phyloP scores from a whole-genome alignment of 2,888 invertebrate genomes.

The Drosophila vallismaia region DNA sequence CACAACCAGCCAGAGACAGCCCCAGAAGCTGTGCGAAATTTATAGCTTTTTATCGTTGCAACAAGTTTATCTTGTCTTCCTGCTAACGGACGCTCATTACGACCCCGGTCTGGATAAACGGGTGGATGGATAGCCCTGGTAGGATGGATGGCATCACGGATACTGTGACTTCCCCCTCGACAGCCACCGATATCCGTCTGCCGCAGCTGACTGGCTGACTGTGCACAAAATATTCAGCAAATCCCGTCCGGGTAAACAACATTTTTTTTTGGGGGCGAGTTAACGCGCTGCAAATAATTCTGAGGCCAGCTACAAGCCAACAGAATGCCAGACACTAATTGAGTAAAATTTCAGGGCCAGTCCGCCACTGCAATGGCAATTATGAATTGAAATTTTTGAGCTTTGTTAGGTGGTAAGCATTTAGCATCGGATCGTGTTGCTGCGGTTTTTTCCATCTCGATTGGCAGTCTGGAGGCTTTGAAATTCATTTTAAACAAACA shows the following conservation, averaged over 20 bases:
- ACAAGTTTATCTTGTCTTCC: constrained; percentile 74
- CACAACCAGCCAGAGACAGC: constrained; percentile 11
- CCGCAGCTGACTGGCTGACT: constrained; percentile 10
- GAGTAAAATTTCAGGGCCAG: background rate
- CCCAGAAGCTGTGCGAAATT: constrained; percentile 56
- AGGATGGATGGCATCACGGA: background rate
- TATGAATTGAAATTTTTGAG: constrained; percentile 7
- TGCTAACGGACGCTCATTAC: constrained; percentile 71
- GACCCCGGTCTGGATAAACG: constrained; percentile 32
- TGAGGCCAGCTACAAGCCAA: constrained; percentile 4
- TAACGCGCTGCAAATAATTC: constrained; percentile 19
- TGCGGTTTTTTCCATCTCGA: too few species aligned
- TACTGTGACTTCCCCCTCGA: constrained; percentile 9
- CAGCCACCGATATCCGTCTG: constrained; percentile 20
- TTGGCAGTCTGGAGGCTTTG: background rate
- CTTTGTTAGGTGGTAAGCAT: background rate
- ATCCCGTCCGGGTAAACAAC: constrained; percentile 17
- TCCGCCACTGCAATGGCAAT: background rate
- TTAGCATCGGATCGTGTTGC: background rate
- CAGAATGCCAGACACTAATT: constrained; percentile 8
- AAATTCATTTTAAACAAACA: background rate
- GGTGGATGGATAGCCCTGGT: background rate
- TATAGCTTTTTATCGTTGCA: constrained; percentile 73
- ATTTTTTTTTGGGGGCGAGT: constrained; percentile 6
- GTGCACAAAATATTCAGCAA: constrained; percentile 17